phyloP scores from a whole-genome alignment of 1,140 invertebrate species.

The Drosophila orosa region DNA sequence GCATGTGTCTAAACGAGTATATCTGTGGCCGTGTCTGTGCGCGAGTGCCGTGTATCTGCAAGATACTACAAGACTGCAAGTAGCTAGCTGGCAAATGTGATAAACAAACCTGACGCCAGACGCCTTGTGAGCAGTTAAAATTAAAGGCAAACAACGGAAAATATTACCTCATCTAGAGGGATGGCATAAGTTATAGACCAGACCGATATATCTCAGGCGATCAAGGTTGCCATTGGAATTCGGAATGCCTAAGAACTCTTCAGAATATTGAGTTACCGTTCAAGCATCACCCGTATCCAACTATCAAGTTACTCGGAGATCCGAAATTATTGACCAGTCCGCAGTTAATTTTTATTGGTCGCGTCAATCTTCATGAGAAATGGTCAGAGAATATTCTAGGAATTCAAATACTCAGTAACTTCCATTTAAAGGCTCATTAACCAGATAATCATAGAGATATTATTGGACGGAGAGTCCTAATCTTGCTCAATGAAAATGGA shows the following conservation, averaged over 20 bases:
- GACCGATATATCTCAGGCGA: constrained; percentile 41
- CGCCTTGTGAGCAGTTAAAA: constrained; percentile 64
- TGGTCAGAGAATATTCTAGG: constrained; percentile 32
- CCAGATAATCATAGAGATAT: constrained; percentile 64
- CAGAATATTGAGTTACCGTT: constrained; percentile 47
- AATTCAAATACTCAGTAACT: constrained; percentile 40
- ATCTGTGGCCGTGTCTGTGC: constrained; percentile 8
- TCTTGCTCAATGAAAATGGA: constrained; percentile 30
- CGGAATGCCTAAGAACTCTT: constrained; percentile 24
- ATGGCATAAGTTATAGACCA: constrained; percentile 50
- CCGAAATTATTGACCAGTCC: constrained; percentile 50
- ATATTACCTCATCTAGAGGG: constrained; percentile 68
- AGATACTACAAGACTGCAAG: constrained; percentile 78
- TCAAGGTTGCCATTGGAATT: constrained; percentile 38
- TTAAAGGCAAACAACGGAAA: constrained; percentile 59
- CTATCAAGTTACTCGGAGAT: constrained; percentile 59
- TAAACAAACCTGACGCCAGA: constrained; percentile 77
- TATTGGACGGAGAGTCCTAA: constrained; percentile 33
- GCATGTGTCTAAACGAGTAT: constrained; percentile 21
- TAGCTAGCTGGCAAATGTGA: constrained; percentile 74
- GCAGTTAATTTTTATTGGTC: constrained; percentile 56
- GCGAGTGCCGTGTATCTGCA: constrained; percentile 50
- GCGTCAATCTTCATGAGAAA: constrained; percentile 71
- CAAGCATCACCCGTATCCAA: constrained; percentile 38
- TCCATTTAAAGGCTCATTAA: constrained; percentile 66